Conservation (phyloP, 2,888 invertebrate species). For the Epirrhoe alternata region DNA sequence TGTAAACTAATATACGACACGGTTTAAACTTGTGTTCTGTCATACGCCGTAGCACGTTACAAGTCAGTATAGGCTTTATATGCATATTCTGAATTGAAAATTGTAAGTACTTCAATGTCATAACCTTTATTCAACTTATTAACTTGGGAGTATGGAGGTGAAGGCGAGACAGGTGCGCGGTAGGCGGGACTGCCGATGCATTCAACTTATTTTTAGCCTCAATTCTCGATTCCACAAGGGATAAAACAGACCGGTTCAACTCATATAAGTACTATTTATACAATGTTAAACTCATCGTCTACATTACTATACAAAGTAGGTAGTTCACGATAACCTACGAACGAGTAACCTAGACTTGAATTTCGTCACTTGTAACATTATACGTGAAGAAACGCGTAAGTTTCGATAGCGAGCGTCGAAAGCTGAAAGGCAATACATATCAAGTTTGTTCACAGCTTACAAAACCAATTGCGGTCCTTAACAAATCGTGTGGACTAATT, state of each 20-base stretch:
- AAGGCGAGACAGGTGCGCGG: slow-evolving; percentile 66
- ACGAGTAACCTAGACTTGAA: slow-evolving; percentile 35
- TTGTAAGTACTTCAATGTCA: slow-evolving; percentile 24
- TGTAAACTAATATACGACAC: neutral
- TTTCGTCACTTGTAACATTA: slow-evolving; percentile 51
- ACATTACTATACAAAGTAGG: neutral
- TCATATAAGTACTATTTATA: slow-evolving; percentile 15
- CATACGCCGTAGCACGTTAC: neutral
- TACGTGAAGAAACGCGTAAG: slow-evolving; percentile 59
- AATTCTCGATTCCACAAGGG: slow-evolving; percentile 46
- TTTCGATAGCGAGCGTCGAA: slow-evolving; percentile 65
- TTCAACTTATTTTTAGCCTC: slow-evolving; percentile 71
- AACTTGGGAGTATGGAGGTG: slow-evolving; percentile 50
- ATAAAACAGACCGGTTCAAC: slow-evolving; percentile 48
- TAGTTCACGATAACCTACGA: slow-evolving; percentile 24
- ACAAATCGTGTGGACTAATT: slow-evolving; percentile 67
- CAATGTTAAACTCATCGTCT: neutral
- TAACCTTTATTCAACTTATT: slow-evolving; percentile 36
- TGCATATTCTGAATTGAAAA: slow-evolving; percentile 20
- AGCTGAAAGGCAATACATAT: slow-evolving; percentile 73
- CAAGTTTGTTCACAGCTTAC: slow-evolving; percentile 75
- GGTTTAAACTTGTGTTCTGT: neutral
- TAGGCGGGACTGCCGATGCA: slow-evolving; percentile 61
- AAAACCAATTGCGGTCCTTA: slow-evolving; percentile 72
- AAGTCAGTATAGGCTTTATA: neutral